Evolutionary conservation across 1,140 invertebrate species (phyloP).

Genomic region (Hylaeus anthracinus): DNA sequence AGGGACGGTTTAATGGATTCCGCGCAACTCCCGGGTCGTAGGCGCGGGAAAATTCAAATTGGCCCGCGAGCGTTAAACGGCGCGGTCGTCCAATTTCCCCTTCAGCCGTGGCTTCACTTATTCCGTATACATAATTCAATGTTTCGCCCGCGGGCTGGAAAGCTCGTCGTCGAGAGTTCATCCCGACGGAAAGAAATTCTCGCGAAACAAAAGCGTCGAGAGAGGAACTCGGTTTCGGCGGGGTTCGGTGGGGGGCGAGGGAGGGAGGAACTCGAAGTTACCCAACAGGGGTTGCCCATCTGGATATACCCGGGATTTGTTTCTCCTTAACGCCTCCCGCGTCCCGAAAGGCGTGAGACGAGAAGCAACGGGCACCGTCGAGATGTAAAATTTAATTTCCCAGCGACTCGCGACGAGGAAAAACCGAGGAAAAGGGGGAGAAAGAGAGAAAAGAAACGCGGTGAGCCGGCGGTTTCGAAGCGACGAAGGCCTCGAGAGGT

Average conservation of each 20-base stretch:
- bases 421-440: no score
- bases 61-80: constrained; percentile 1
- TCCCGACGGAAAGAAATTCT: constrained; percentile 22
- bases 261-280: background rate
- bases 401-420: background rate
- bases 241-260: background rate
- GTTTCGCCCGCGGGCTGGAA: constrained; percentile 1
- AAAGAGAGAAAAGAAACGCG: background rate
- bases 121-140: constrained; percentile 47
- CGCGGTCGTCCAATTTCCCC: constrained; percentile 11
- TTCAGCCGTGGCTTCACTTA: constrained; percentile 34
- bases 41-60: constrained; percentile 15
- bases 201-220: constrained; percentile 30
- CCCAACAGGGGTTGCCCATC: constrained; percentile 20
- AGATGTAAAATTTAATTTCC: constrained; percentile 43
- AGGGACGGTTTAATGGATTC: background rate
- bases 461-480: background rate
- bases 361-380: constrained; percentile 7
- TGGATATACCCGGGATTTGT: constrained; percentile 52
- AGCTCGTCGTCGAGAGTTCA: background rate
- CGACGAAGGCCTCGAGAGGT: background rate
- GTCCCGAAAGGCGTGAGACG: background rate
- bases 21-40: background rate
- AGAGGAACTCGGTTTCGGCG: no score
- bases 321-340: constrained; percentile 34